Evolutionary conservation across 1,140 invertebrate species (phyloP).

Genomic region (Cheumatopsyche charites): DNA sequence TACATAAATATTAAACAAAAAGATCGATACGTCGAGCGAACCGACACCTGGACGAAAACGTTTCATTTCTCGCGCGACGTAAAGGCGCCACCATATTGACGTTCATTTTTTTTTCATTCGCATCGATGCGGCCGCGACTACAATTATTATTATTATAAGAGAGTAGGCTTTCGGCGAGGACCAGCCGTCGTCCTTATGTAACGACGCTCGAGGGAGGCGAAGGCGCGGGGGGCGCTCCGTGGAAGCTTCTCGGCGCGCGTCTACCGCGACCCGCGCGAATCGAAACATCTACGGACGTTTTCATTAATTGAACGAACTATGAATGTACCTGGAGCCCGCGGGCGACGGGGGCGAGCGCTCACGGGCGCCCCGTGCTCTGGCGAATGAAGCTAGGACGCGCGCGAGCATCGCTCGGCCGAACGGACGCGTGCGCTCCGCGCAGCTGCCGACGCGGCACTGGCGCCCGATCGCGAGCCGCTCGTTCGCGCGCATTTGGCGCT

Average conservation of each 20-base stretch:
- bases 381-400: neutral
- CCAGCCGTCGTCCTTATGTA: constrained; percentile 1
- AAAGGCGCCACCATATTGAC: no score
- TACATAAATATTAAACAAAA: no score
- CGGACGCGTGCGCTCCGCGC: neutral
- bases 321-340: neutral
- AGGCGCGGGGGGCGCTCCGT: neutral
- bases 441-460: neutral
- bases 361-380: neutral
- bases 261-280: neutral
- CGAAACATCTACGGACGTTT: neutral
- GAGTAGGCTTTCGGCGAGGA: no score
- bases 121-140: neutral
- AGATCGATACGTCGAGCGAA: no score
- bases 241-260: neutral
- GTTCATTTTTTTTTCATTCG: no score
- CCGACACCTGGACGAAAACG: no score
- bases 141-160: neutral
- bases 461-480: neutral
- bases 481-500: neutral
- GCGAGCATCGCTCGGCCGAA: neutral
- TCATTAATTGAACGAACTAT: neutral
- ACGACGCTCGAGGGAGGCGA: neutral
- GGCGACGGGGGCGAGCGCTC: neutral
- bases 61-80: no score